These are phyloP conservation scores for Neodon shergylaensis DNA, from an alignment of 2,113 vertebrate species.

Conservation along the genomic window DNA sequence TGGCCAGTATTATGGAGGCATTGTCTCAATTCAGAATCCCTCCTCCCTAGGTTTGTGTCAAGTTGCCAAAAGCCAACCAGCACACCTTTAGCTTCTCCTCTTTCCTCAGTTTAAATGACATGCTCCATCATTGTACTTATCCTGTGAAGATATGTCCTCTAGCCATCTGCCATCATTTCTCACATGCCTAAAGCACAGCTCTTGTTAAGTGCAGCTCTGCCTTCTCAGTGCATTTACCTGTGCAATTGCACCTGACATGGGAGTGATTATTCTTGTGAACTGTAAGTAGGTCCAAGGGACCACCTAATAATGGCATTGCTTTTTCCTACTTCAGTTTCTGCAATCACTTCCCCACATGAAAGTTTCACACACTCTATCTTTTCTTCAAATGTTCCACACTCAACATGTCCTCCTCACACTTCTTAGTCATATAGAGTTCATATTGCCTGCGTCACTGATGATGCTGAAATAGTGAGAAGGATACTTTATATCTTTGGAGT, in stretches of 20 bases:
- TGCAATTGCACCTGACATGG: not conserved
- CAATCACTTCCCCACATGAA: not conserved
- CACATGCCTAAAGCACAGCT: not conserved
- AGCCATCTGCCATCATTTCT: not conserved
- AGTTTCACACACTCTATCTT: conserved; percentile 33
- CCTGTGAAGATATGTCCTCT: not conserved
- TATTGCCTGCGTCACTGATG: conserved; percentile 35
- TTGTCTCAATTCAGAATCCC: not conserved
- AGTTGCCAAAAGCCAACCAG: not conserved
- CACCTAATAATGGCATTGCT: not conserved
- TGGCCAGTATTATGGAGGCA: not conserved
- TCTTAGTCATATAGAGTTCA: conserved; percentile 2
- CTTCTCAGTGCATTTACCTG: not conserved
- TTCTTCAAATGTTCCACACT: conserved; percentile 23
- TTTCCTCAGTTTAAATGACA: not conserved
- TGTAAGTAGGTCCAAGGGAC: not conserved
- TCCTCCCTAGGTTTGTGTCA: not conserved
- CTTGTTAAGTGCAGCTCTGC: not conserved
- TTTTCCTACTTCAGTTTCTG: not conserved
- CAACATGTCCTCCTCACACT: not conserved
- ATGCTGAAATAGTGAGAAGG: conserved; percentile 47
- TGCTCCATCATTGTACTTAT: not conserved
- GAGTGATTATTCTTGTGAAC: not conserved
- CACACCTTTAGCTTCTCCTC: not conserved
- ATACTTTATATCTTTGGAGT: conserved; percentile 7